phyloP scores from a whole-genome alignment of 2,113 vertebrate genomes.

The Chlorodrepanis virens region DNA sequence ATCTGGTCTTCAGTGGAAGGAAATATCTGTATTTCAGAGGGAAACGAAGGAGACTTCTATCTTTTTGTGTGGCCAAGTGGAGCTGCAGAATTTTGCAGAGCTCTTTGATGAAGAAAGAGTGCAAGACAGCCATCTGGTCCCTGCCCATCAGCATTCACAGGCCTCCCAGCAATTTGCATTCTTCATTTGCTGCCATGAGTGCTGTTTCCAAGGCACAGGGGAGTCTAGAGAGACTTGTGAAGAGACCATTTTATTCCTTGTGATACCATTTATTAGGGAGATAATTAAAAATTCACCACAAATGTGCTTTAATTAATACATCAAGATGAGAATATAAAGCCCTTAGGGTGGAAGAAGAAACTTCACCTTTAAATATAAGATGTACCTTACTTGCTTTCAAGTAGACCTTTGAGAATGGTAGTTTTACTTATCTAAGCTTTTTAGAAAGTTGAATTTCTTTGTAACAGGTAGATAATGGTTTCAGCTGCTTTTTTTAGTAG shows the following conservation, averaged over 20 bases:
- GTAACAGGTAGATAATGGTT: slow-evolving; percentile 41
- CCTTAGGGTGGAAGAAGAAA: slow-evolving; percentile 40
- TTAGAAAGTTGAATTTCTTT: slow-evolving; percentile 43
- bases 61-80: background rate
- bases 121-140: background rate
- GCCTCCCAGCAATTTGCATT: background rate
- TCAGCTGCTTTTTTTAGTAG: background rate
- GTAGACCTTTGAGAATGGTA: slow-evolving; percentile 29
- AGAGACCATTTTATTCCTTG: slow-evolving; percentile 47
- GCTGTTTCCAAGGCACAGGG: background rate
- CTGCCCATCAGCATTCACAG: background rate
- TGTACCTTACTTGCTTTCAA: slow-evolving; percentile 29
- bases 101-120: background rate
- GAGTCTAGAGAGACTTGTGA: background rate
- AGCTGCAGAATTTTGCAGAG: background rate
- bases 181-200: background rate
- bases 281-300: slow-evolving; percentile 60
- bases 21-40: background rate
- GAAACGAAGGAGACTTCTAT: background rate
- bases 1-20: background rate
- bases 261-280: slow-evolving; percentile 54
- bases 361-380: slow-evolving; percentile 56
- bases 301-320: slow-evolving; percentile 62
- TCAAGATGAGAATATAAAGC: slow-evolving; percentile 50
- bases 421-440: slow-evolving; percentile 58